Percentiles rank a stretch among this genome's conserved stretches.
These are phyloP conservation scores for Hypocryptadius cinnamomeus DNA, from an alignment of 2,113 vertebrate species.

Conservation along the genomic window DNA sequence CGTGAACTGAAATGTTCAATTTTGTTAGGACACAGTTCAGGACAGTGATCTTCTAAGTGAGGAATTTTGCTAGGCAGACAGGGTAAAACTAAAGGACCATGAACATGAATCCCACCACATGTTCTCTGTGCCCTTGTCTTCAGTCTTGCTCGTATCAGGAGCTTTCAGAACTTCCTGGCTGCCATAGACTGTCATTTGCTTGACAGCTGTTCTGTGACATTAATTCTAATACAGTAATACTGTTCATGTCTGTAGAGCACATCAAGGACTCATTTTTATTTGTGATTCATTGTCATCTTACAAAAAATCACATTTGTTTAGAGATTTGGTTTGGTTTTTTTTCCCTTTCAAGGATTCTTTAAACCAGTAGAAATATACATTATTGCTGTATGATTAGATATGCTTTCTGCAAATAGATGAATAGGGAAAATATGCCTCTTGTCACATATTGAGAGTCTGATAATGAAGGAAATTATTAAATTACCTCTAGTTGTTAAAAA, in stretches of 20 bases:
- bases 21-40: background rate
- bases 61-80: background rate
- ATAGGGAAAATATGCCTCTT: background rate
- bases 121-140: background rate
- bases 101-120: background rate
- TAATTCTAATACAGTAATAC: background rate
- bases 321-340: background rate
- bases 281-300: background rate
- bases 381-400: background rate
- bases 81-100: background rate
- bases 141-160: background rate
- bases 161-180: background rate
- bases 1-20: background rate
- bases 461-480: background rate
- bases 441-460: background rate
- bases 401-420: background rate
- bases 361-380: background rate
- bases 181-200: background rate
- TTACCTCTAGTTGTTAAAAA: background rate
- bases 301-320: background rate
- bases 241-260: background rate
- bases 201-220: background rate
- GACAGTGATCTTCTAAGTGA: background rate
- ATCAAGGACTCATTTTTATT: background rate
- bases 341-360: background rate